Conservation (phyloP, 23 tunicate species). For the Styela clava region DNA sequence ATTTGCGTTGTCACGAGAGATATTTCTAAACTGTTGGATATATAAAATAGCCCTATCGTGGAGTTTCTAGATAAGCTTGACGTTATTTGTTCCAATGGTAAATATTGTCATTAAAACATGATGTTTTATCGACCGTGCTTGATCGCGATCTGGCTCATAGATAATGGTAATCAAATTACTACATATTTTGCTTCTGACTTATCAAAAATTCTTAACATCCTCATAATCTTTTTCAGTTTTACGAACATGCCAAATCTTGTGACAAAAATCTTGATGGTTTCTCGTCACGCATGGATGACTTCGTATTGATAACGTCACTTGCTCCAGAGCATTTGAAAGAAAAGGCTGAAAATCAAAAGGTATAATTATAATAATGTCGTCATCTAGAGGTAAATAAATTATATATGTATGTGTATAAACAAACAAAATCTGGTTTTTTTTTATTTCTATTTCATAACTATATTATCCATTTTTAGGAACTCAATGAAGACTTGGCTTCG, state of each 20-base stretch:
- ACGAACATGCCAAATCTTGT: slow-evolving; percentile 20
- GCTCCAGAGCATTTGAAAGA: slow-evolving; percentile 20
- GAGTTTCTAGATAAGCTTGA: no score
- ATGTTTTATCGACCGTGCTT: no score
- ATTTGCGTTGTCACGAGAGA: no score
- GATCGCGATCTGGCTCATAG: no score
- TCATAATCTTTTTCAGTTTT: slow-evolving; percentile 14
- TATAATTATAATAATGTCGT: not conserved
- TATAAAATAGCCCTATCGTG: no score
- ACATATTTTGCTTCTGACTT: no score
- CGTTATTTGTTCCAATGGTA: no score
- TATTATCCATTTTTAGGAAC: slow-evolving; percentile 11
- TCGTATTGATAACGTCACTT: slow-evolving; percentile 12
- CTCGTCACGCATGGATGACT: slow-evolving; percentile 1
- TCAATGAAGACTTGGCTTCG: not conserved
- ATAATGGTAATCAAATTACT: no score
- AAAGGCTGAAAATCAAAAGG: slow-evolving; percentile 11
- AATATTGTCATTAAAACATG: no score
- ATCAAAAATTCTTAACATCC: no score
- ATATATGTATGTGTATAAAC: not conserved
- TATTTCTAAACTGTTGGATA: no score
- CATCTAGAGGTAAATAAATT: no score
- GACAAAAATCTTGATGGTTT: not conserved
- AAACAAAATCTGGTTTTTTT: not conserved
- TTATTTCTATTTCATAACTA: not conserved